Conservation (phyloP, 1,140 invertebrate genomes). For the Atopsyche davidsoni region DNA sequence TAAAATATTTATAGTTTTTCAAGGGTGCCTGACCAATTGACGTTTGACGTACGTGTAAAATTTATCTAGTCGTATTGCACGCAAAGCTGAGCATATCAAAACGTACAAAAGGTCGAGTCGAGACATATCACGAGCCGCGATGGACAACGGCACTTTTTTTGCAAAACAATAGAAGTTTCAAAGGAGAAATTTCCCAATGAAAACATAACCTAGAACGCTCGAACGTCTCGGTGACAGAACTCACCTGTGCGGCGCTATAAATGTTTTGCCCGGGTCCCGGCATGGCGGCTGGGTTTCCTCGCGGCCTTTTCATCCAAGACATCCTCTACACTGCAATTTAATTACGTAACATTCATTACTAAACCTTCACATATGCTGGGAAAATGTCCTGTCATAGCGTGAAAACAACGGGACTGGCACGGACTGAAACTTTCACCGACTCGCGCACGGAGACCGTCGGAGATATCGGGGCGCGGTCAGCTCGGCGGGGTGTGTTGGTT, state of each 20-base stretch:
- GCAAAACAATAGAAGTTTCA: no score
- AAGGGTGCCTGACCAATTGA: no score
- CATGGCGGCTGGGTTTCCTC: constrained; percentile 35
- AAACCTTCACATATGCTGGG: constrained; percentile 39
- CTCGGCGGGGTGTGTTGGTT: background rate
- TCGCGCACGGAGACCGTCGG: constrained; percentile 35
- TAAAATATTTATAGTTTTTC: no score
- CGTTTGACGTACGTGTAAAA: no score
- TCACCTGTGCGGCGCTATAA: constrained; percentile 33
- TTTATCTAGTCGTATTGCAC: no score
- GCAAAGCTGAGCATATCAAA: no score
- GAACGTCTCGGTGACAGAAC: constrained; percentile 28
- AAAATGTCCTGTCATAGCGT: constrained; percentile 43
- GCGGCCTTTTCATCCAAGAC: constrained; percentile 46
- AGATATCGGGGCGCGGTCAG: background rate
- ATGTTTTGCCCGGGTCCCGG: constrained; percentile 32
- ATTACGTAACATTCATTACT: constrained; percentile 37
- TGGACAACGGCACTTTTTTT: no score
- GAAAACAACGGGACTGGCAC: constrained; percentile 32
- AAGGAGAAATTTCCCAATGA: no score
- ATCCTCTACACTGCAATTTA: constrained; percentile 31
- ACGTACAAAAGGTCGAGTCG: no score
- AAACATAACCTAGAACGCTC: constrained; percentile 23
- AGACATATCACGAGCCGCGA: no score
- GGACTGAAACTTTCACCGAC: constrained; percentile 27